phyloP scores from a whole-genome alignment of 2,797 vertebrate genomes.

The Loriculus beryllinus region DNA sequence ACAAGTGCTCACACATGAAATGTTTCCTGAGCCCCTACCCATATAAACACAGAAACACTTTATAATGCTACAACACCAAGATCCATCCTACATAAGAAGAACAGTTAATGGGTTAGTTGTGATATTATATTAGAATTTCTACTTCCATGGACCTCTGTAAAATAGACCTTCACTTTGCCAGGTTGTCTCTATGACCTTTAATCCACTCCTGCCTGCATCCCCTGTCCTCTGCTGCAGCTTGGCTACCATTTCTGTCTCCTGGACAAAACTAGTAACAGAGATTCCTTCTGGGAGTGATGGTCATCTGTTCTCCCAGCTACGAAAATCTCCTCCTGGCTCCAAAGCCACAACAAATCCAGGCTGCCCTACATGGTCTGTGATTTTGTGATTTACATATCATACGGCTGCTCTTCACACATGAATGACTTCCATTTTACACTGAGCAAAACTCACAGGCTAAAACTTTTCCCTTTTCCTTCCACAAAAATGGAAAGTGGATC shows the following conservation, averaged over 20 bases:
- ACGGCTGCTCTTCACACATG: not conserved
- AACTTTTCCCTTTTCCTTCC: not conserved
- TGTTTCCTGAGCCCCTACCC: not conserved
- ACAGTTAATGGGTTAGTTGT: not conserved
- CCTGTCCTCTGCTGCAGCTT: not conserved
- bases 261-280: not conserved
- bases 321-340: not conserved
- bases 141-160: not conserved
- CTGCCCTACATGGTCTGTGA: not conserved
- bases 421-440: not conserved
- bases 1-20: not conserved
- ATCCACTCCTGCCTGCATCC: not conserved
- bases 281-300: not conserved
- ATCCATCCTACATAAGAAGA: not conserved
- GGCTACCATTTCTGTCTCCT: not conserved
- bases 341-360: not conserved
- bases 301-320: not conserved
- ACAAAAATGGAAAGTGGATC: accelerated
- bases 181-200: not conserved
- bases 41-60: not conserved
- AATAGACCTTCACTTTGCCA: not conserved
- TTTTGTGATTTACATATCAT: conserved; percentile 22
- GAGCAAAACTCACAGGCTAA: not conserved
- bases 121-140: not conserved
- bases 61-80: not conserved